Evolutionary conservation across 2,113 vertebrate species (phyloP), one percentile per base, ranked within the genome.

Genomic region (Lichenostomus cassidix): DNA sequence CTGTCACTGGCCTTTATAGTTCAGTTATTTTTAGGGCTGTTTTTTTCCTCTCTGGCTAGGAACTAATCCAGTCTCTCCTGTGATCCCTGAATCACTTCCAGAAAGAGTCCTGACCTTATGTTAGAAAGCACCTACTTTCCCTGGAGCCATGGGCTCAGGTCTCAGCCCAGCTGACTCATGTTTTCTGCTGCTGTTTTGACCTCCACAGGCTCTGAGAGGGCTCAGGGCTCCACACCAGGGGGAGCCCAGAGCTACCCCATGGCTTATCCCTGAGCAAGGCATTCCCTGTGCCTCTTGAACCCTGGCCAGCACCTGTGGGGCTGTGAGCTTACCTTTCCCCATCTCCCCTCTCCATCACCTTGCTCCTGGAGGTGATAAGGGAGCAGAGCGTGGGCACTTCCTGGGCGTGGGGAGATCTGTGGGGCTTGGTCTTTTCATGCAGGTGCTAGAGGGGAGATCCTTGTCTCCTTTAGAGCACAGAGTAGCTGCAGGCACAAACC

Each of bases 401-500:
- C 85, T 78, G 90, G 83, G 80, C 1, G 60, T 90, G 89, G 79
- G 67, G 76, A 93, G 79, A 35, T 63, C 52, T 10, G 3, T 2
- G 77, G 75, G 79, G 92, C 60, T 95, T n/a, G 37, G 52, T 52
- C 53, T 81, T 88, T 75, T 89, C 87, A 60, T 87, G 88, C 79
- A 69, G 71, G 50, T 80, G 90, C 82, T 91, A 3, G 75, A 92
- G 76, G 85, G 79, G 67, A 97, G 83, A 92, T 97, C 35, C 86
- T 94, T 95, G 89, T 96, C 95, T 95, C 29, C 91, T 94, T 74
- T 63, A 5, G 50, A 90, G 79, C 33, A 23, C 1, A 1, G 49
- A 82, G 76, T 95, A 96, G 96, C 95, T 95, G 86, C 86, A 93
- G 96, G 95, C 95, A 83, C 71, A 92, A 94, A 83, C 39, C 71